phyloP scores from a whole-genome alignment of 2,888 invertebrate genomes.

The Tolmerus cingulatus region DNA sequence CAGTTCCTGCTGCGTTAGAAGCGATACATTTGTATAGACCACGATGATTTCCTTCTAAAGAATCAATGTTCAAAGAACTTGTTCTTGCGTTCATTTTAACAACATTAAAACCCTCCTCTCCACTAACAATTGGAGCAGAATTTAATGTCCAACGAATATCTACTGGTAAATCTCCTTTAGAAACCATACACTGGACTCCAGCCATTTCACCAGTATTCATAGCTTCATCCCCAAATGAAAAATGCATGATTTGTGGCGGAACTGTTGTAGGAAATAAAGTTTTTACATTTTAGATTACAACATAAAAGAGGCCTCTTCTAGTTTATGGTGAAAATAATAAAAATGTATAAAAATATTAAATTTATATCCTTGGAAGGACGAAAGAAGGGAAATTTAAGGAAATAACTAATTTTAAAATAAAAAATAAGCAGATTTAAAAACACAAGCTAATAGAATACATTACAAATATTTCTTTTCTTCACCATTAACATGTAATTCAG shows the following conservation, averaged over 20 bases:
- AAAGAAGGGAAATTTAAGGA: not conserved
- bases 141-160: slow-evolving; percentile 74
- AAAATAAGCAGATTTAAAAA: not conserved
- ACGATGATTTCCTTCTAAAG: slow-evolving; percentile 67
- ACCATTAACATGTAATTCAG: slow-evolving; percentile 78
- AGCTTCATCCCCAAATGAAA: slow-evolving; percentile 68
- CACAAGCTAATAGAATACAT: not conserved
- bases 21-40: slow-evolving; percentile 73
- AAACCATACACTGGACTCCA: slow-evolving; percentile 72
- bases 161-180: slow-evolving; percentile 79
- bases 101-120: slow-evolving; percentile 69
- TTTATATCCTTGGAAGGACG: not conserved
- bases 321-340: not conserved
- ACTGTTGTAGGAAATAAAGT: slow-evolving; percentile 58
- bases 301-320: not conserved
- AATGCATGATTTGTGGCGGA: slow-evolving; percentile 65
- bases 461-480: not conserved
- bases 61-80: slow-evolving; percentile 68
- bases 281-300: not conserved
- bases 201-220: slow-evolving; percentile 69
- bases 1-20: slow-evolving; percentile 67
- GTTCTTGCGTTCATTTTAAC: slow-evolving; percentile 68
- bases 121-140: slow-evolving; percentile 69
- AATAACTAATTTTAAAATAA: slow-evolving; percentile 7
- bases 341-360: too few species aligned